Conservation (phyloP, 2,797 vertebrate genomes). For the Miichthys miiuy region DNA sequence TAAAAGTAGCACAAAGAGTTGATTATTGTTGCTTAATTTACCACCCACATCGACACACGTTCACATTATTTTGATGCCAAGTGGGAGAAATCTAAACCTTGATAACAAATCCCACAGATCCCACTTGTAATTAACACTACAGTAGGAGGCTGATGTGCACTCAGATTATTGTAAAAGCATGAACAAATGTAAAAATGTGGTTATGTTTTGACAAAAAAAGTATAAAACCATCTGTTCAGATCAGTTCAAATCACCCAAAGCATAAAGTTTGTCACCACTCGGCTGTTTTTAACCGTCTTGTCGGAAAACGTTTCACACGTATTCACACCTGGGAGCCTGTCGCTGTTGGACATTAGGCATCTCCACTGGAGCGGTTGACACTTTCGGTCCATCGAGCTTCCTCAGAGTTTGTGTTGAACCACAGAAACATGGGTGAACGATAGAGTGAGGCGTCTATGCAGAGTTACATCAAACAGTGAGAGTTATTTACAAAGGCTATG, state of each 20-base stretch:
- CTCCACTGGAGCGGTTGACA: slow-evolving; percentile 60
- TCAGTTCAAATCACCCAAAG: slow-evolving; percentile 19
- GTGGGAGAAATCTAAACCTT: slow-evolving; percentile 10
- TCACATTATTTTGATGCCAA: not conserved
- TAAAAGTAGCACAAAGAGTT: not conserved
- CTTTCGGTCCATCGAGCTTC: slow-evolving; percentile 38
- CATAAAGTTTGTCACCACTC: slow-evolving; percentile 1
- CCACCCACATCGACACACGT: not conserved
- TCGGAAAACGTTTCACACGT: slow-evolving; percentile 9
- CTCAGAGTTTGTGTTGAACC: slow-evolving; percentile 39
- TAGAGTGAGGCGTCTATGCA: slow-evolving; percentile 26
- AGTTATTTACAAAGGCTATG: not conserved
- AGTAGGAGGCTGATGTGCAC: slow-evolving; percentile 16
- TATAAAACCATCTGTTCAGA: not conserved
- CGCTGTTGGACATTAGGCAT: slow-evolving; percentile 53
- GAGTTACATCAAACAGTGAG: not conserved
- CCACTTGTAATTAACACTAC: slow-evolving; percentile 9
- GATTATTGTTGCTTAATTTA: not conserved
- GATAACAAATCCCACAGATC: slow-evolving; percentile 18
- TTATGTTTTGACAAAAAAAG: not conserved
- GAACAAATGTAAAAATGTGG: not conserved
- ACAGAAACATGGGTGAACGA: slow-evolving; percentile 13
- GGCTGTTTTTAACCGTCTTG: slow-evolving; percentile 13
- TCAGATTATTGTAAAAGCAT: slow-evolving; percentile 2
- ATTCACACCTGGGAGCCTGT: slow-evolving; percentile 42